Evolutionary conservation across 2,113 vertebrate species (phyloP).

Genomic region (Seriola quinqueradiata): DNA sequence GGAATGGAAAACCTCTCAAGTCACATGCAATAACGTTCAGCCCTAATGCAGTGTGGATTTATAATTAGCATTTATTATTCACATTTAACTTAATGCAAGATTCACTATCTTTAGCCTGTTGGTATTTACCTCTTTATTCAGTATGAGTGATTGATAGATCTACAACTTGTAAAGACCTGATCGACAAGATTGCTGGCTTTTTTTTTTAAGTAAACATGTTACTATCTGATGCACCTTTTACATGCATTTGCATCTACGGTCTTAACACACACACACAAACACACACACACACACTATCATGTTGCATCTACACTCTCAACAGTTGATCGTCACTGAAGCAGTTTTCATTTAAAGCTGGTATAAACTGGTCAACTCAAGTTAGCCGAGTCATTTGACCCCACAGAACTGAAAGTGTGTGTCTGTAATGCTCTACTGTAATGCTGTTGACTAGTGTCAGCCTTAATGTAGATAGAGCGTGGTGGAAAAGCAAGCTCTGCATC

Average conservation of each 20-base stretch:
- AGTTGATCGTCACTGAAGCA: accelerated
- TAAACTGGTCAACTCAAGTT: not conserved
- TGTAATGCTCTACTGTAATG: constrained; percentile 10
- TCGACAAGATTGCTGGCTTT: not conserved
- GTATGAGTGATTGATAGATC: constrained; percentile 1
- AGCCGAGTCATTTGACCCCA: no score
- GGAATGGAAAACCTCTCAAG: not conserved
- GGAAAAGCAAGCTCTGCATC: not conserved
- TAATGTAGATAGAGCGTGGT: not conserved
- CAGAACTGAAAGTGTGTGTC: not conserved
- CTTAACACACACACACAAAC: not conserved
- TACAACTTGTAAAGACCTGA: not conserved
- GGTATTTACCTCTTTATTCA: not conserved
- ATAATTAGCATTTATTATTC: constrained; percentile 20
- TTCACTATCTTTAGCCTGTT: not conserved
- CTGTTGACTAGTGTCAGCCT: not conserved
- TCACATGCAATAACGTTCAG: constrained; percentile 18
- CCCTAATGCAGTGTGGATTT: constrained; percentile 1
- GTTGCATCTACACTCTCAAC: not conserved
- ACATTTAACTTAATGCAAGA: constrained; percentile 23
- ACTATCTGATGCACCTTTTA: not conserved
- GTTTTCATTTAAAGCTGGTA: constrained; percentile 15
- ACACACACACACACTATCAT: not conserved
- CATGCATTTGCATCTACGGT: not conserved
- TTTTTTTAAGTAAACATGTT: not conserved